Evolutionary conservation across 2,888 invertebrate genomes (phyloP), one percentile per base, ranked within the genome.

Genomic region (Lydus trimaculatus): DNA sequence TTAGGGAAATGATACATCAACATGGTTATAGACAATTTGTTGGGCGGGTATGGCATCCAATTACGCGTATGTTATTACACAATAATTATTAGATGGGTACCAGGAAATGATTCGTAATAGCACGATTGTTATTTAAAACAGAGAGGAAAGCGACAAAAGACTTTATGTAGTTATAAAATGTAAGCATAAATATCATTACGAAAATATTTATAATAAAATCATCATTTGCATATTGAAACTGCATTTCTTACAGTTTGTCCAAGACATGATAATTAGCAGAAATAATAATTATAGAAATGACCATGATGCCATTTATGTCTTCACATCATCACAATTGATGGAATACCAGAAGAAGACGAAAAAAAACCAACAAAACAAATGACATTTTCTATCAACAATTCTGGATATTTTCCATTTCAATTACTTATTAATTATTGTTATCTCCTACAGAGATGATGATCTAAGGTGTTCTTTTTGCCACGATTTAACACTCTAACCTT

Each of bases 1-100:
- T 69, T 65, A 63, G 65, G 69, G 65, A 69, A 69, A 69, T 65
- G 65, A 65, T 65, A 62, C 58, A 61, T 58, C 58, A 31, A 17
- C 52, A 31, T 61, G 65, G 31, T 6, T 60, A 66, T 61, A 13
- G 25, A 52, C 23, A 52, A 52, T 23, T 52, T 69, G 4, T 31
- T 64, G 43, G 43, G 43, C 58, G 64, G 66, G 56, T 69, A 64
- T 25, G 63, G 39, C 58, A 61, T 66, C 64, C 58, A 17, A 60
- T 39, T 20, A 61, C 65, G 61, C 31, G 61, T 61, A 52, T 23
- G 61, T 61, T 61, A 61, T 61, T 61, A 39, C 33, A 61, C 61
- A 61, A 61, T 39, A 39, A 61, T 61, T 36, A 61, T 31, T 60
- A 60, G 20, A 31, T 31, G 61, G 61, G 36, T 61, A 61, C 61